These are phyloP conservation scores for Nyctibius grandis DNA, from an alignment of 2,797 vertebrate genomes.

Conservation along the genomic window DNA sequence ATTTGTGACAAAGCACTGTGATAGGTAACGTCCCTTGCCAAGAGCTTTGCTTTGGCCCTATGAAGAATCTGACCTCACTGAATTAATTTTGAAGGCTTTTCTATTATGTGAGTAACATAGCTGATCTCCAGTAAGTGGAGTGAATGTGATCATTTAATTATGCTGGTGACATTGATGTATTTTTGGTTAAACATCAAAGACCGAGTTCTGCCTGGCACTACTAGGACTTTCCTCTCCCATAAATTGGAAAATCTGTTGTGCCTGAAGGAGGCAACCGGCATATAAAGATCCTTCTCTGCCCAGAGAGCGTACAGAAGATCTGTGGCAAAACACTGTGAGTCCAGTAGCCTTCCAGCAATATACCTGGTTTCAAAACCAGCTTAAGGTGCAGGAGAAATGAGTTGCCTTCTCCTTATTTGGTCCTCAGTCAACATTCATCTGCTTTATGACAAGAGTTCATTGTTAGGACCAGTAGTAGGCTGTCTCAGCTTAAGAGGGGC, in stretches of 20 bases:
- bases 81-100: not conserved
- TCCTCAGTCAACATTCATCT: not conserved
- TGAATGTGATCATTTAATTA: not conserved
- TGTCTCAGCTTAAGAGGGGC: not conserved
- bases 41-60: not conserved
- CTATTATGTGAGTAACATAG: not conserved
- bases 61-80: not conserved
- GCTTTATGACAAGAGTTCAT: not conserved
- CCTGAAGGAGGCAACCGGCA: not conserved
- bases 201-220: not conserved
- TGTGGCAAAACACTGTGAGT: not conserved
- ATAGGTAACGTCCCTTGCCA: not conserved
- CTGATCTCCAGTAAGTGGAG: not conserved
- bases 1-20: not conserved
- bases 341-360: not conserved
- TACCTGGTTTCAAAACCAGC: not conserved
- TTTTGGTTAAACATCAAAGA: not conserved
- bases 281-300: not conserved
- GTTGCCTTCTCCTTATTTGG: not conserved
- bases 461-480: not conserved
- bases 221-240: not conserved
- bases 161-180: not conserved
- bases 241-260: not conserved
- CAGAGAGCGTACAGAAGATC: not conserved
- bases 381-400: not conserved